These are phyloP conservation scores for Petrolisthes manimaculis DNA, from an alignment of 2,888 invertebrate species.

Conservation along the genomic window DNA sequence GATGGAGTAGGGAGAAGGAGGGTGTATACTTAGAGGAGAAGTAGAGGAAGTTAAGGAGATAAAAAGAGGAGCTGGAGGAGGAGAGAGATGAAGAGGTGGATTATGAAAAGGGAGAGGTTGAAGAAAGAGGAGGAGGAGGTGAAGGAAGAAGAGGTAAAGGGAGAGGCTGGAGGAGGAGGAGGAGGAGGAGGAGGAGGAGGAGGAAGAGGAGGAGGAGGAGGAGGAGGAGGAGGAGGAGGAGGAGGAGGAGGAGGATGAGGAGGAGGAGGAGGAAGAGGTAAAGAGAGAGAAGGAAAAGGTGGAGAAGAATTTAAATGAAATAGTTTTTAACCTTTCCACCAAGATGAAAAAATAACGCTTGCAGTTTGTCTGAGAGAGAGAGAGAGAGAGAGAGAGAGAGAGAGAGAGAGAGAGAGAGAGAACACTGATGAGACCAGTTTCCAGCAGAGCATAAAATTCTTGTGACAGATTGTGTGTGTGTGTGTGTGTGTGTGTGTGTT, in stretches of 20 bases:
- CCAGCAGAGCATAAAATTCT: neutral
- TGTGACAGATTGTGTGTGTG: neutral
- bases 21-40: neutral
- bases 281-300: no score
- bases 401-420: neutral
- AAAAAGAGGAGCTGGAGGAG: neutral
- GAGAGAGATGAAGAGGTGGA: neutral
- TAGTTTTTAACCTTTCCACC: no score
- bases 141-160: neutral
- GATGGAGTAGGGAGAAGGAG: neutral
- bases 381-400: neutral
- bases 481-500: neutral
- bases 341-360: neutral
- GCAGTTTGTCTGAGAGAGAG: neutral
- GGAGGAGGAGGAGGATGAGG: slow-evolving; percentile 5
- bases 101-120: neutral
- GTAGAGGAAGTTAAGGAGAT: neutral
- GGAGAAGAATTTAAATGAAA: no score
- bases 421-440: neutral
- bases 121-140: neutral
- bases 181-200: slow-evolving; percentile 16
- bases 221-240: slow-evolving; percentile 3
- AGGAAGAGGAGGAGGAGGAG: slow-evolving; percentile 17
- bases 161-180: neutral
- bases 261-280: neutral